Conservation (phyloP, 2,113 vertebrate species). For the Nannospalax galili region DNA sequence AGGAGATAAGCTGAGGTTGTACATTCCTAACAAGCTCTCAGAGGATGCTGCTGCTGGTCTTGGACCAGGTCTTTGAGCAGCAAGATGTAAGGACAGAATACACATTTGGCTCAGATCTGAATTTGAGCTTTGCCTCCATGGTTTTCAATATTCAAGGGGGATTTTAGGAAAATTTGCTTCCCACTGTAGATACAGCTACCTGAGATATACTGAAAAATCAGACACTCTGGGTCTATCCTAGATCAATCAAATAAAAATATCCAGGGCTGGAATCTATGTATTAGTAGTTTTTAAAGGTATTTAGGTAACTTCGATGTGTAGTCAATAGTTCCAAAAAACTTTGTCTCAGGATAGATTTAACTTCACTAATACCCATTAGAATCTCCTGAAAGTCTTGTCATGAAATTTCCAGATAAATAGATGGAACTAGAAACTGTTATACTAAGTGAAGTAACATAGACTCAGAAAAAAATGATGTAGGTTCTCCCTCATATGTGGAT, state of each 20-base stretch:
- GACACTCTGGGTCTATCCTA: too few species aligned
- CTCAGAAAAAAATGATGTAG: too few species aligned
- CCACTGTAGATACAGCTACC: neutral
- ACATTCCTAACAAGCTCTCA: neutral
- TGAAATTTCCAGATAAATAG: too few species aligned
- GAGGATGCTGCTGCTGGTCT: neutral
- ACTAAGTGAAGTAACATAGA: too few species aligned
- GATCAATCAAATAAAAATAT: neutral
- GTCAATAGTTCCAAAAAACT: neutral
- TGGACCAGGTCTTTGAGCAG: neutral
- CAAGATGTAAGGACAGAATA: neutral
- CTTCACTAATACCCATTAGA: neutral
- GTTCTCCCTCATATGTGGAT: too few species aligned
- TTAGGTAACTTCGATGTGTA: neutral
- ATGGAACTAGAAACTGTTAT: too few species aligned
- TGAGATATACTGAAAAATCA: neutral
- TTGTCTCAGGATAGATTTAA: neutral
- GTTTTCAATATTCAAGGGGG: neutral
- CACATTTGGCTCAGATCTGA: neutral
- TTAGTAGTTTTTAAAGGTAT: neutral
- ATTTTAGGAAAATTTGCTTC: neutral
- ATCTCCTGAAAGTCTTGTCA: neutral
- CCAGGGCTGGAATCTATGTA: too few species aligned
- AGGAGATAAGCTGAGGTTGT: neutral
- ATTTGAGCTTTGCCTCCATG: neutral